Percentiles rank a stretch among this genome's conserved stretches.
Conservation (phyloP, 35 echinoderm and acorn worm genomes). For the Diadema setosum region DNA sequence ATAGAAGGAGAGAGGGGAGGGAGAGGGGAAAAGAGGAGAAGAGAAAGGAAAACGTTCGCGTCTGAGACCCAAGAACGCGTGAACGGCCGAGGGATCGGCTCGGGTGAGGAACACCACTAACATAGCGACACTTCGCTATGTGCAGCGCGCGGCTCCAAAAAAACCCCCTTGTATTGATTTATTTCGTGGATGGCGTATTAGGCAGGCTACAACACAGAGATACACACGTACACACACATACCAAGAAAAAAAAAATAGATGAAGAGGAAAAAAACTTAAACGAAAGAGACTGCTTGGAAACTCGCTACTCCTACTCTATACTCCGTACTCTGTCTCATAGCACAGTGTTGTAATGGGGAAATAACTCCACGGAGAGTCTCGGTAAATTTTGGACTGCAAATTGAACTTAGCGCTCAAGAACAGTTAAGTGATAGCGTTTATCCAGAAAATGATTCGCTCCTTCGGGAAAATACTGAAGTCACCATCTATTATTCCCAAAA, state of each 20-base stretch:
- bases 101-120: neutral
- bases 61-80: neutral
- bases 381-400: neutral
- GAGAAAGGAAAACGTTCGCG: too few relatives aligned
- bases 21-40: too few relatives aligned
- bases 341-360: neutral
- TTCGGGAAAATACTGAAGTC: too few relatives aligned
- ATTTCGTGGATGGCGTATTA: neutral
- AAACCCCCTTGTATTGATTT: constrained; percentile 1
- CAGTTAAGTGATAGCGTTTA: constrained; percentile 1
- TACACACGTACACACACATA: neutral
- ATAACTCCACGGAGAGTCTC: neutral
- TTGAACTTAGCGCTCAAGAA: neutral
- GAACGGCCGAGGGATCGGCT: neutral
- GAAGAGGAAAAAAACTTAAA: too few relatives aligned
- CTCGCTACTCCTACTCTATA: neutral
- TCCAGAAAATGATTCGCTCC: too few relatives aligned
- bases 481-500: too few relatives aligned
- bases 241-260: neutral
- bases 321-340: neutral
- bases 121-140: constrained; percentile 5
- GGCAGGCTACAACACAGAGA: too few relatives aligned
- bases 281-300: neutral
- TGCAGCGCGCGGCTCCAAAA: neutral
- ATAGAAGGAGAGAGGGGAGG: neutral